Percentiles rank a stretch among this genome's conserved stretches.
Evolutionary conservation across 2,888 invertebrate genomes (phyloP).

Genomic region (Glaucopsyche alexis): DNA sequence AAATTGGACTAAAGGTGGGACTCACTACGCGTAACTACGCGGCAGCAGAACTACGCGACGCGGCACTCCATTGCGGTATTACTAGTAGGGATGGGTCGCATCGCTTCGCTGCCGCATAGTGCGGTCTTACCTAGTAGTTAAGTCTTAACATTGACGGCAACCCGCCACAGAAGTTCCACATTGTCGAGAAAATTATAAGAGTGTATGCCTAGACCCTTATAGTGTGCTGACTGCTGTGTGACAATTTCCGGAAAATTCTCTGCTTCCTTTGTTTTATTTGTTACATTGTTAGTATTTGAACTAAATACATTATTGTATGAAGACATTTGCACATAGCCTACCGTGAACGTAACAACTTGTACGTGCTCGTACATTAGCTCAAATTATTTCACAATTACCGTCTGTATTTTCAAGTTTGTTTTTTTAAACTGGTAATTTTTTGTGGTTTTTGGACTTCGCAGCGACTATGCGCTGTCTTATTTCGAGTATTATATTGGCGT

Average conservation of each 20-base stretch:
- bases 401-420: background rate
- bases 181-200: background rate
- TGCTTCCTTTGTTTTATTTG: too few relatives aligned
- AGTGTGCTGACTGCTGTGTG: too few relatives aligned
- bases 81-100: too few relatives aligned
- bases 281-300: conserved; percentile 7
- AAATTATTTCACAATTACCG: conserved; percentile 13
- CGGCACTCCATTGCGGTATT: too few relatives aligned
- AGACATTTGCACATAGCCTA: conserved; percentile 3
- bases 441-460: background rate
- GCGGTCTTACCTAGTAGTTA: too few relatives aligned
- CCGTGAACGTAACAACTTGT: background rate
- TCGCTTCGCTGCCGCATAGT: too few relatives aligned
- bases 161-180: too few relatives aligned
- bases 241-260: background rate
- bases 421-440: background rate
- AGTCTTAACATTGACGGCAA: too few relatives aligned
- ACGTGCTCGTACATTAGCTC: background rate
- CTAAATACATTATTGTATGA: background rate
- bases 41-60: too few relatives aligned
- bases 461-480: background rate
- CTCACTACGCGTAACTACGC: too few relatives aligned
- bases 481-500: conserved; percentile 40
- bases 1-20: too few relatives aligned
- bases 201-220: background rate